Evolutionary conservation across 2,113 vertebrate species (phyloP).

Genomic region (Leptocoma aspasia): DNA sequence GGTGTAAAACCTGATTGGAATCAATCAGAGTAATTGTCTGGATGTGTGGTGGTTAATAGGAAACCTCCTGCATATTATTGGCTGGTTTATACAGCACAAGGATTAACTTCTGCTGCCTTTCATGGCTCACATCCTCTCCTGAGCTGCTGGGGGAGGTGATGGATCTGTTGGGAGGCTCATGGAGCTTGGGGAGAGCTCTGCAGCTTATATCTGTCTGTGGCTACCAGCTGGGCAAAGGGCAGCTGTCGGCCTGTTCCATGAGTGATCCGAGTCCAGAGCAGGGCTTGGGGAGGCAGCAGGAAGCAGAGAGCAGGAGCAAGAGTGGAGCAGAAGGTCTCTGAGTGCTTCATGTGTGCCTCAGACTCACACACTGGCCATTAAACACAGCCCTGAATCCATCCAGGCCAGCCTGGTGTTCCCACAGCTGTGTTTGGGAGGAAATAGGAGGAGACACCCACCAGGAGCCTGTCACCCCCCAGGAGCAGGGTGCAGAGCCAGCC

Average conservation of each 20-base stretch:
- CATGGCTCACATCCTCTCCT: background rate
- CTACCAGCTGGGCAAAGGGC: background rate
- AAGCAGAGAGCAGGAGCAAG: background rate
- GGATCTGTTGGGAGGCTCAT: background rate
- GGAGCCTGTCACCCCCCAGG: background rate
- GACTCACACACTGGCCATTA: background rate
- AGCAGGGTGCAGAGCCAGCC: background rate
- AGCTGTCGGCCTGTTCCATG: background rate
- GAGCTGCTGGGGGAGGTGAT: background rate
- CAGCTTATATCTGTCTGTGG: background rate
- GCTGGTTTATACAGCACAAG: background rate
- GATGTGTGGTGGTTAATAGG: slow-evolving; percentile 38
- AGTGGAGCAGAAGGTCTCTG: background rate
- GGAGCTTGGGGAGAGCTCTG: background rate
- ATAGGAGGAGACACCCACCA: background rate
- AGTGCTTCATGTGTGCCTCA: background rate
- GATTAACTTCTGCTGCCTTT: slow-evolving; percentile 6
- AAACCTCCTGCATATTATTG: slow-evolving; percentile 44
- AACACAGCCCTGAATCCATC: background rate
- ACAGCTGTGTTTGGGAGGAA: background rate
- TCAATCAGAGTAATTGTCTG: slow-evolving; percentile 52
- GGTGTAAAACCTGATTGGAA: slow-evolving; percentile 54
- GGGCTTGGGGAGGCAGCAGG: background rate
- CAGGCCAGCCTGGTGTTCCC: background rate
- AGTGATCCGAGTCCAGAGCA: background rate